Evolutionary conservation across 1,140 invertebrate genomes (phyloP), one percentile per base, ranked within the genome.

Genomic region (Anadara kagoshimensis): DNA sequence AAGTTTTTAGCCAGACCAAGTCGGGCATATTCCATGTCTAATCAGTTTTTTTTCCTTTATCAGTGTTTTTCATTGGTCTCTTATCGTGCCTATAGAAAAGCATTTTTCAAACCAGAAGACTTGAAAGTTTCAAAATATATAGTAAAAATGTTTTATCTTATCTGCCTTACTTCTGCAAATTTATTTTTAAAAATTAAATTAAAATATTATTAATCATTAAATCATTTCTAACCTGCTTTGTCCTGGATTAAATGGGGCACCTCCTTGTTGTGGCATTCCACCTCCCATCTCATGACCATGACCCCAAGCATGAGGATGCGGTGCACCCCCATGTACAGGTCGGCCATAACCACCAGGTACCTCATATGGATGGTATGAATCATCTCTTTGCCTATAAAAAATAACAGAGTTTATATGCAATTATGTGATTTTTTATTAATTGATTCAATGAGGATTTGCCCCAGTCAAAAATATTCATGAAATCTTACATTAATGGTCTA

Each of bases 301-400:
- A 16, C 73, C 76, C 73, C 78, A 78, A 59, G 51, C 76, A 61
- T 78, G 72, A 14, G 80, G 83, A 36, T 72, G 79, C 14, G 29
- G 29, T 3, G 29, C 29, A 36, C 29, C 29, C 7, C 29, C 29
- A 72, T 73, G 78, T 67, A 80, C 74, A 16, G 73, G 70, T 16
- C 75, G 74, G 24, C 74, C 80, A 2, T 78, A 68, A 68, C 63
- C 63, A 36, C 59, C 69, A 20, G 59, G 59, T 45, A 75, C 79
- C 54, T 75, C 80, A 59, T 85, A 82, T 69, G 84, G 83, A 14
- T 75, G 80, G 36, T 70, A 78, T 36, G 79, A 80, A 67, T 72
- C 72, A 26, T 44, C 45, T 18, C 84, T 83, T 44, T 86, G 84
- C 80, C 83, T 85, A 53, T 58, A 68, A 54, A 56, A 36, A 44